A percentile compares a stretch with the other conserved stretches of the same genome.
These are phyloP conservation scores for Phymatocera aterrima DNA, from an alignment of 2,888 invertebrate species.

Conservation along the genomic window DNA sequence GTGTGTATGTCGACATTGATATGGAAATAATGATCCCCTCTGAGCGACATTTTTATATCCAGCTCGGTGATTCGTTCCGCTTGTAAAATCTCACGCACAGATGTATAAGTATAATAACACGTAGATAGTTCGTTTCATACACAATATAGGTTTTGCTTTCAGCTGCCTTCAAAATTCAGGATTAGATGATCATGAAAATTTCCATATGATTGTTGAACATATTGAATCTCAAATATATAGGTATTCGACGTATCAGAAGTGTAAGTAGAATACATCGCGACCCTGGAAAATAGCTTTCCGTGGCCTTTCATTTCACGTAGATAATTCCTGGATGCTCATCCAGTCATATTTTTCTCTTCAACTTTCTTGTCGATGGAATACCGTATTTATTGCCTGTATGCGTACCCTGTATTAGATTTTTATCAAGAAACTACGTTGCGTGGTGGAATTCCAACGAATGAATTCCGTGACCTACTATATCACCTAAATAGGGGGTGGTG, in stretches of 20 bases:
- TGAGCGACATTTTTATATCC: constrained; percentile 3
- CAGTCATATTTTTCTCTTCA: no score
- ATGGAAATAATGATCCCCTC: background rate
- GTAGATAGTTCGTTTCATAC: no score
- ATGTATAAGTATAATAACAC: background rate
- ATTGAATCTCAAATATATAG: background rate
- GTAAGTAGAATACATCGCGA: no score
- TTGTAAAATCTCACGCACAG: background rate
- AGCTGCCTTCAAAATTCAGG: no score
- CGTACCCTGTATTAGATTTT: no score
- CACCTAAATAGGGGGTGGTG: background rate
- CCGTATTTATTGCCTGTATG: no score
- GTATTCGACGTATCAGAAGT: background rate
- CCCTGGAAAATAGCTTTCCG: no score
- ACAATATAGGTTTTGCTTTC: no score
- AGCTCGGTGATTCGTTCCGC: background rate
- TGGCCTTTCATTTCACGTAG: no score
- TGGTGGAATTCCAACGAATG: background rate
- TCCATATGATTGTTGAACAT: background rate
- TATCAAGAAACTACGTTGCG: background rate
- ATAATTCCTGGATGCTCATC: no score
- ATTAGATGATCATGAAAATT: background rate
- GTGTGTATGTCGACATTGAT: no score
- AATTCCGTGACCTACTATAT: background rate
- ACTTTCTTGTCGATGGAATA: no score